These are phyloP conservation scores for Chloropsis cyanopogon DNA, from an alignment of 2,113 vertebrate genomes.

Conservation along the genomic window DNA sequence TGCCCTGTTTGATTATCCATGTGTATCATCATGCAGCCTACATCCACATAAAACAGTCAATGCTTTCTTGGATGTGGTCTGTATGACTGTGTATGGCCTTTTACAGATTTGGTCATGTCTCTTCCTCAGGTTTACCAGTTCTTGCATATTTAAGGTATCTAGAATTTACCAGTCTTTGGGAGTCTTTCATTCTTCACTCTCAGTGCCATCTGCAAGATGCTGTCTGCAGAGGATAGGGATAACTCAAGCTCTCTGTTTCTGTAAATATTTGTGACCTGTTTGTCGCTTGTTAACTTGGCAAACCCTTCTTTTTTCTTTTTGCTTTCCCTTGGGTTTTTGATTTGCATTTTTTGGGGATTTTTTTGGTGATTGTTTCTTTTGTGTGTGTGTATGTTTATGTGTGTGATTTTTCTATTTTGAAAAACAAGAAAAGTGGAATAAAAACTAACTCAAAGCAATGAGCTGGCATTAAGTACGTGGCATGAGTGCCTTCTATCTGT, in stretches of 20 bases:
- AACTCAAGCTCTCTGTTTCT: not conserved
- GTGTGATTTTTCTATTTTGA: not conserved
- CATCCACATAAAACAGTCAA: not conserved
- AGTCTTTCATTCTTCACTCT: not conserved
- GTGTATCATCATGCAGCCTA: not conserved
- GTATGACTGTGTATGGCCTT: rapidly evolving
- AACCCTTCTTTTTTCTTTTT: not conserved
- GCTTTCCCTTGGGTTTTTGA: not conserved
- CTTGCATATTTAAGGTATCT: not conserved
- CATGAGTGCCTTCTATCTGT: not conserved
- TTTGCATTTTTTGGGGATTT: not conserved
- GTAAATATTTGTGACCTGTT: not conserved
- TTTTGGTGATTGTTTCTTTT: not conserved
- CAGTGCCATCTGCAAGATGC: not conserved
- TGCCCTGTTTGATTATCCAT: not conserved
- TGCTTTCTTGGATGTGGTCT: not conserved
- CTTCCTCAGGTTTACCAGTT: not conserved
- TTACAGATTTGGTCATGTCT: not conserved
- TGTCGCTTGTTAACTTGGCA: not conserved
- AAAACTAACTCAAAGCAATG: not conserved
- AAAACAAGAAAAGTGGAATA: not conserved
- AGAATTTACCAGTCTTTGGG: not conserved
- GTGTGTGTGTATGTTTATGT: not conserved
- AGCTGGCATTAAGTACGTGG: not conserved
- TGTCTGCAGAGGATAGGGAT: not conserved